phyloP scores from a whole-genome alignment of 2,888 invertebrate genomes.

The Hyalella azteca region DNA sequence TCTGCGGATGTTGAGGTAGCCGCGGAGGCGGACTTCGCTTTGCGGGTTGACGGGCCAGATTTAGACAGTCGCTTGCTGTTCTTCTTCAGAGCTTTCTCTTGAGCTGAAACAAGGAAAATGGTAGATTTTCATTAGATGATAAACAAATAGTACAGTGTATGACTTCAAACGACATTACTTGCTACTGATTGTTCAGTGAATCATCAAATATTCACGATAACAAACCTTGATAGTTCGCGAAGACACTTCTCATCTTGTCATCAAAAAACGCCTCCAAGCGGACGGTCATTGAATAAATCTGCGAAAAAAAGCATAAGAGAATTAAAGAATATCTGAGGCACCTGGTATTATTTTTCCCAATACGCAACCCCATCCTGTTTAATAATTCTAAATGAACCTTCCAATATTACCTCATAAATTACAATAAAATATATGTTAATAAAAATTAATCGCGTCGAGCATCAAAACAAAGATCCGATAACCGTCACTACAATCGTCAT shows the following conservation, averaged over 20 bases:
- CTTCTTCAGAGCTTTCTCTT: neutral
- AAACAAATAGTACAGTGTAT: too few species aligned
- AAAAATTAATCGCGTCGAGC: neutral
- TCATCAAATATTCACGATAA: neutral
- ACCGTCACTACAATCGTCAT: too few species aligned
- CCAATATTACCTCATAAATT: neutral
- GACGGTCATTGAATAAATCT: slow-evolving; percentile 59
- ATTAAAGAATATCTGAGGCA: neutral
- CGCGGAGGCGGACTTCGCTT: neutral
- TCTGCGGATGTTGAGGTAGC: neutral
- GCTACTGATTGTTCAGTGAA: neutral
- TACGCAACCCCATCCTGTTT: too few species aligned
- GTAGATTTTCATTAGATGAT: too few species aligned
- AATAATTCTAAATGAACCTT: neutral
- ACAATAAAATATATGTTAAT: neutral
- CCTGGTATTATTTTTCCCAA: too few species aligned
- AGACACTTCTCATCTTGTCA: slow-evolving; percentile 50
- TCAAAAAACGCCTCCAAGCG: slow-evolving; percentile 58
- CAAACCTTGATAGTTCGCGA: slow-evolving; percentile 1
- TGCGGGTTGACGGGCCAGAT: neutral
- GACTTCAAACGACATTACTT: neutral
- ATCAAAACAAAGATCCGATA: neutral
- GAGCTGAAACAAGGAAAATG: neutral
- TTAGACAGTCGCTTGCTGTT: slow-evolving; percentile 6
- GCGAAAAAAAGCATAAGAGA: neutral